These are phyloP conservation scores for Drosophila sordidapex DNA, from an alignment of 2,888 invertebrate species.

Conservation along the genomic window DNA sequence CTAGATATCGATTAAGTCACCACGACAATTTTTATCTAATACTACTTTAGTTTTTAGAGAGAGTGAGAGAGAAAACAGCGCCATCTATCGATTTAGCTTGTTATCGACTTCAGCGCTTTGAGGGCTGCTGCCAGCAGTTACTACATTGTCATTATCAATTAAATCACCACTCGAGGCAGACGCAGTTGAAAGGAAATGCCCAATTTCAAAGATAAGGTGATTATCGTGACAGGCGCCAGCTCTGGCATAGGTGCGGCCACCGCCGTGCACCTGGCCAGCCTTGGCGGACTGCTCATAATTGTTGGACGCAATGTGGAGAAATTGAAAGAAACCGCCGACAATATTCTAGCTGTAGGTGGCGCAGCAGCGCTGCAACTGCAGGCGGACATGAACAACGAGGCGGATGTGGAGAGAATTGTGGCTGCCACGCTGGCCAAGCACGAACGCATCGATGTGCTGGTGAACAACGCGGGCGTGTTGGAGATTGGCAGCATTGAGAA, in stretches of 20 bases:
- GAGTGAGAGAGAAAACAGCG: background rate
- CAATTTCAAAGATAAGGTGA: slow-evolving; percentile 86
- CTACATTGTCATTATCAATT: background rate
- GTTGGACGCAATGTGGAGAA: slow-evolving; percentile 90
- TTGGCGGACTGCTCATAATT: slow-evolving; percentile 88
- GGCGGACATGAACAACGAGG: slow-evolving; percentile 90
- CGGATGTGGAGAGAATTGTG: slow-evolving; percentile 89
- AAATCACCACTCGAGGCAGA: background rate
- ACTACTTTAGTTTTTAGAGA: background rate
- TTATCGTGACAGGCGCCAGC: slow-evolving; percentile 90
- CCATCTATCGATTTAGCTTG: background rate
- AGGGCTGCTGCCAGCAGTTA: background rate
- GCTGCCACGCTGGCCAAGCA: slow-evolving; percentile 89
- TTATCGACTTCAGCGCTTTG: slow-evolving; percentile 30
- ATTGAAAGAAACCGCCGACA: slow-evolving; percentile 87
- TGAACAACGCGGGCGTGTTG: slow-evolving; percentile 97
- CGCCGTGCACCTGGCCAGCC: slow-evolving; percentile 88
- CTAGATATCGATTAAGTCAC: slow-evolving; percentile 19
- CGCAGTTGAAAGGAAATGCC: slow-evolving; percentile 82
- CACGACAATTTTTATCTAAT: background rate
- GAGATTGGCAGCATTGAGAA: slow-evolving; percentile 93
- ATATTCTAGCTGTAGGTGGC: slow-evolving; percentile 75
- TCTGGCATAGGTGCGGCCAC: slow-evolving; percentile 91
- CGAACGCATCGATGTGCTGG: slow-evolving; percentile 88
- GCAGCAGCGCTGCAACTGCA: slow-evolving; percentile 86